phyloP scores from a whole-genome alignment of 2,888 invertebrate species.

The Clitarchus hookeri region DNA sequence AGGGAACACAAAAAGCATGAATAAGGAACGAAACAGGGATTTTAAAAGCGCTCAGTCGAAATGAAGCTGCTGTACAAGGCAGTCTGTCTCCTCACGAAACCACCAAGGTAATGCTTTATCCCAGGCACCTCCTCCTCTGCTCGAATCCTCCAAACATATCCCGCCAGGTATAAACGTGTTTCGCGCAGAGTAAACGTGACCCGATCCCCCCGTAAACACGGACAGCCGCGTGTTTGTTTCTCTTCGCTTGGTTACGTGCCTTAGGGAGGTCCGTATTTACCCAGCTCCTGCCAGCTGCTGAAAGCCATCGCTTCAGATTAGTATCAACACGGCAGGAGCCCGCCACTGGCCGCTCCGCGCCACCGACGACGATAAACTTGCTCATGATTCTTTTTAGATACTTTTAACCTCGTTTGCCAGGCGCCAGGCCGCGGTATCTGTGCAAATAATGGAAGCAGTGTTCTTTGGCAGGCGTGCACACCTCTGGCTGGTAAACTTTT shows the following conservation, averaged over 20 bases:
- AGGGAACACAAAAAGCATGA: too few relatives aligned
- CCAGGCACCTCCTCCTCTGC: too few relatives aligned
- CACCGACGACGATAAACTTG: too few relatives aligned
- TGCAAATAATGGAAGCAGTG: too few relatives aligned
- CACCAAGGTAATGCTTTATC: too few relatives aligned
- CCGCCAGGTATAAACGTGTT: neutral
- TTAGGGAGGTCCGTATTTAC: neutral
- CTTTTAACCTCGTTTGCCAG: neutral
- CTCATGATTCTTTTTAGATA: neutral
- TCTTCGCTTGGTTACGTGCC: neutral
- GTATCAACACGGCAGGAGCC: neutral
- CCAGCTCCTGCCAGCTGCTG: neutral
- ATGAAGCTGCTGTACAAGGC: too few relatives aligned
- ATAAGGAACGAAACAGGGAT: too few relatives aligned
- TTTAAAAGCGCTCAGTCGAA: too few relatives aligned
- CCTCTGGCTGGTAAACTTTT: too few relatives aligned
- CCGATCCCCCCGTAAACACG: neutral
- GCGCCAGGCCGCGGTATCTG: neutral
- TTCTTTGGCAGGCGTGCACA: too few relatives aligned
- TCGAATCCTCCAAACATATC: too few relatives aligned
- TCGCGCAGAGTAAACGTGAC: conserved; percentile 14
- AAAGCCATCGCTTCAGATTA: neutral
- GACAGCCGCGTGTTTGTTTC: neutral
- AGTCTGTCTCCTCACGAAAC: too few relatives aligned
- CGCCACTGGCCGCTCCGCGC: neutral